Evolutionary conservation across 2,888 invertebrate species (phyloP).

Genomic region (Linnaemya vulpina): DNA sequence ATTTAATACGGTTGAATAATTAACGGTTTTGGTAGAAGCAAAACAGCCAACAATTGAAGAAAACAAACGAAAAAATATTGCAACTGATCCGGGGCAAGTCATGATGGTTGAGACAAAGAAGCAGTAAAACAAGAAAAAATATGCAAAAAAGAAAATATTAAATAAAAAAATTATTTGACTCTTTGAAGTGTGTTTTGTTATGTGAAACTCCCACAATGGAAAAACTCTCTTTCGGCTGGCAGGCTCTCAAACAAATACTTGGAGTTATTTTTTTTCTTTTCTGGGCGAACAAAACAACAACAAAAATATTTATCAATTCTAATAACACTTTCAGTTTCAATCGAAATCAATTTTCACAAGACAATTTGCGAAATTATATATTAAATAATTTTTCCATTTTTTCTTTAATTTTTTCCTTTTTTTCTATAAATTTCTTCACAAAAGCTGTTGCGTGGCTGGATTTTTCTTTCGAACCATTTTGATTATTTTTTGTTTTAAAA

Average conservation of each 20-base stretch:
- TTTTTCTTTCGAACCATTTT: constrained; percentile 20
- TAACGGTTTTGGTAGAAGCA: constrained; percentile 44
- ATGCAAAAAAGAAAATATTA: background rate
- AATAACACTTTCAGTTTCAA: constrained; percentile 62
- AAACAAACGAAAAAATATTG: constrained; percentile 6
- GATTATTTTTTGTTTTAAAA: constrained; percentile 9
- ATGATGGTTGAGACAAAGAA: constrained; percentile 24
- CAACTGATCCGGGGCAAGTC: constrained; percentile 24
- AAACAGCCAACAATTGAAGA: constrained; percentile 26
- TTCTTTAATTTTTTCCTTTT: constrained; percentile 1
- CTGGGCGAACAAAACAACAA: constrained; percentile 30
- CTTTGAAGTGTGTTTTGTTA: constrained; percentile 11
- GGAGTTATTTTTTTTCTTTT: background rate
- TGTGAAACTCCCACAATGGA: constrained; percentile 1
- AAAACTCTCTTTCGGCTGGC: background rate
- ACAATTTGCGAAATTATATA: constrained; percentile 14
- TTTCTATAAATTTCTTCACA: constrained; percentile 18
- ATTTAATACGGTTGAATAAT: constrained; percentile 54
- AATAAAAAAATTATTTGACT: constrained; percentile 8
- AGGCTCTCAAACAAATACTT: background rate
- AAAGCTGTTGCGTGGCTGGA: constrained; percentile 49
- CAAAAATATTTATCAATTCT: constrained; percentile 40
- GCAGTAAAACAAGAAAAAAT: background rate
- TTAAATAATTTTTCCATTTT: no score
- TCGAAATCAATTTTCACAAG: background rate